phyloP scores from a whole-genome alignment of 2,888 invertebrate species.

The Drosophila anomelani region DNA sequence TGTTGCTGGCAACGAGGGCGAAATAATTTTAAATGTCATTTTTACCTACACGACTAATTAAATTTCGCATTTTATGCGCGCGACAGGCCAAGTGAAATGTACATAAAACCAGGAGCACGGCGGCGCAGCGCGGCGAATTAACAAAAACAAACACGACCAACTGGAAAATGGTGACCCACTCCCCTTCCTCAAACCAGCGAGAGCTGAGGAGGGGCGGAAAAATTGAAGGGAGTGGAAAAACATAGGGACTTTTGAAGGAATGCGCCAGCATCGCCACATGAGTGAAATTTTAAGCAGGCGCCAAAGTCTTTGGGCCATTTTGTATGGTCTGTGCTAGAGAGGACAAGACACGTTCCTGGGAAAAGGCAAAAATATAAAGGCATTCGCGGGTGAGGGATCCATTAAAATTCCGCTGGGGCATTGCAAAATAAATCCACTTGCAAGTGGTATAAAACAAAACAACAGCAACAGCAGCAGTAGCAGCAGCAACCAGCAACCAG shows the following conservation, averaged over 20 bases:
- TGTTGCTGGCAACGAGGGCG: constrained; percentile 18
- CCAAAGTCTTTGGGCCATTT: constrained; percentile 57
- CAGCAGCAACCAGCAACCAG: constrained; percentile 17
- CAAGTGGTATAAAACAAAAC: constrained; percentile 64
- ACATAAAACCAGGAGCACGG: constrained; percentile 63
- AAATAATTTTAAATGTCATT: constrained; percentile 71
- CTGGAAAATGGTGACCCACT: constrained; percentile 58
- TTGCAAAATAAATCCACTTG: constrained; percentile 81
- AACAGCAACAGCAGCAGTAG: constrained; percentile 11
- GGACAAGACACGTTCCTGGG: constrained; percentile 61
- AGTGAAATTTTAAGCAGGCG: constrained; percentile 76
- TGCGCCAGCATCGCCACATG: constrained; percentile 60
- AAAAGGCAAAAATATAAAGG: background rate
- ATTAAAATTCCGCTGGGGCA: constrained; percentile 78
- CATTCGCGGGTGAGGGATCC: constrained; percentile 42
- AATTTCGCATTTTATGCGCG: constrained; percentile 75
- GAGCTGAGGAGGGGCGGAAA: constrained; percentile 4
- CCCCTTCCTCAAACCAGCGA: background rate
- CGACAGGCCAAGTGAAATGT: constrained; percentile 55
- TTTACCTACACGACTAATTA: constrained; percentile 77
- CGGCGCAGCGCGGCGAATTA: constrained; percentile 52
- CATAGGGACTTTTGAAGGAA: constrained; percentile 16
- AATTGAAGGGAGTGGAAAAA: constrained; percentile 2
- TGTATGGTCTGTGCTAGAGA: constrained; percentile 26
- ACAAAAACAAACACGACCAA: constrained; percentile 73